phyloP scores from a whole-genome alignment of 2,113 vertebrate species.

The Balaeniceps rex region DNA sequence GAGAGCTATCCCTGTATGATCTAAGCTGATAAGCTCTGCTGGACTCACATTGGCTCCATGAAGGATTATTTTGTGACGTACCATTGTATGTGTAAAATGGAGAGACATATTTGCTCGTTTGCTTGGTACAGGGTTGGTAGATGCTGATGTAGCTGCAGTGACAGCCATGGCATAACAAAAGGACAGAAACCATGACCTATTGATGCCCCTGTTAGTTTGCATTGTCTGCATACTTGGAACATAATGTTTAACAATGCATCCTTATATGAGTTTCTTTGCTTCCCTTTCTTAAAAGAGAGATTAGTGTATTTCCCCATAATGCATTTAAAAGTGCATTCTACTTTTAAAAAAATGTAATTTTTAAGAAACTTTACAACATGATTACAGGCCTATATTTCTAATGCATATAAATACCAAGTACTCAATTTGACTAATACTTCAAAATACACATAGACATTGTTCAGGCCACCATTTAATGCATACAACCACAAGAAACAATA shows the following conservation, averaged over 20 bases:
- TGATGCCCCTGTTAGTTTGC: neutral
- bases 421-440: neutral
- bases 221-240: neutral
- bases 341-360: neutral
- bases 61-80: neutral
- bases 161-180: neutral
- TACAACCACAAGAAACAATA: constrained; percentile 41
- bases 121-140: neutral
- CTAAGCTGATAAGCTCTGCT: neutral
- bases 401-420: neutral
- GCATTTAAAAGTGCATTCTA: neutral
- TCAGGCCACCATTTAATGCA: neutral
- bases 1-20: neutral
- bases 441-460: neutral
- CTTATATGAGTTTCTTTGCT: neutral
- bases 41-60: neutral
- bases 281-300: neutral
- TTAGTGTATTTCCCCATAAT: neutral
- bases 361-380: neutral
- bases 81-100: neutral
- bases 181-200: neutral
- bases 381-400: neutral
- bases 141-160: neutral
- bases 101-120: neutral
- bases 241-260: neutral